Evolutionary conservation across 2,888 invertebrate genomes (phyloP).

Genomic region (Heliconius sara): DNA sequence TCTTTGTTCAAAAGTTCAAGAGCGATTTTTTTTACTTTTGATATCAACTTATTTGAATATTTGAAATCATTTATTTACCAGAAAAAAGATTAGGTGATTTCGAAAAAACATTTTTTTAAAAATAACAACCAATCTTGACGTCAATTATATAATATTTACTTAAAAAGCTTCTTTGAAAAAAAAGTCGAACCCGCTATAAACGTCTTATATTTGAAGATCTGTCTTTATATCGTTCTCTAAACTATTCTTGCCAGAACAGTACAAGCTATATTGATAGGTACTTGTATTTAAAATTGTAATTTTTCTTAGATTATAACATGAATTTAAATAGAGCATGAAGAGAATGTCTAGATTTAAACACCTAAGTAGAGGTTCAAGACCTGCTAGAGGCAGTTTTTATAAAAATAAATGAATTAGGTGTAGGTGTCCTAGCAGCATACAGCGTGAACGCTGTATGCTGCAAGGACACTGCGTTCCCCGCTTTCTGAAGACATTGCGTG

Average conservation of each 20-base stretch:
- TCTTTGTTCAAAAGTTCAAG: not conserved
- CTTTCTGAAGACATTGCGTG: no score
- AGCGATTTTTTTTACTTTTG: not conserved
- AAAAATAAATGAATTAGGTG: no score
- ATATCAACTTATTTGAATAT: no score
- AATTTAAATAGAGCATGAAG: not conserved
- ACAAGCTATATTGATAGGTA: slow-evolving; percentile 1
- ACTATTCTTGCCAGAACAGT: slow-evolving; percentile 28
- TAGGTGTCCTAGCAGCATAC: no score
- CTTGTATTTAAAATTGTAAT: not conserved
- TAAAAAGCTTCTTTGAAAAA: not conserved
- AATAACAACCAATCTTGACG: not conserved
- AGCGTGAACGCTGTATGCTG: no score
- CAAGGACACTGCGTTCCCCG: no score
- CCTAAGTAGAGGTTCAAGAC: not conserved
- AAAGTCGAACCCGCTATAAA: not conserved
- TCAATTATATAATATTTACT: not conserved
- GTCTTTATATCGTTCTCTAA: not conserved
- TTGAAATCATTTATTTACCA: no score
- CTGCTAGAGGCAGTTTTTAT: not conserved
- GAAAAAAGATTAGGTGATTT: no score
- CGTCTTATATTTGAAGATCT: not conserved
- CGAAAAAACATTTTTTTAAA: not conserved
- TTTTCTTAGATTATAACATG: not conserved
- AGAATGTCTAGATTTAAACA: not conserved